Conservation (phyloP, 1,140 invertebrate genomes). For the Drosophila biarmipes region DNA sequence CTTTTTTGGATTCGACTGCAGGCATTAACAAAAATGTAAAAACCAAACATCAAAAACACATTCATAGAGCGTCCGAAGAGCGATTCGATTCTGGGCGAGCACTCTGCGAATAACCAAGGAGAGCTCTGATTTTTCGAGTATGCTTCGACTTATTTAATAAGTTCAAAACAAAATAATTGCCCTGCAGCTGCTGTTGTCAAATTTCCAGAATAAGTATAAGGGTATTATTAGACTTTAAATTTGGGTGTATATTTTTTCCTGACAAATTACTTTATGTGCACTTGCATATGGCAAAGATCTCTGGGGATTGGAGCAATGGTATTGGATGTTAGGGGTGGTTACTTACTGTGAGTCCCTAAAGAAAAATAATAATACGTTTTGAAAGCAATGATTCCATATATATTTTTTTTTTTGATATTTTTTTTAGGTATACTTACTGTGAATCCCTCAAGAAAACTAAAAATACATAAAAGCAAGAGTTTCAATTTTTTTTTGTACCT, state of each 20-base stretch:
- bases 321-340: too few species aligned
- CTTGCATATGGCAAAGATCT: background rate
- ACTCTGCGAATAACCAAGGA: constrained; percentile 17
- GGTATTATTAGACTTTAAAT: constrained; percentile 3
- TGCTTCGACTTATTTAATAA: constrained; percentile 28
- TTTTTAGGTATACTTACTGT: too few species aligned
- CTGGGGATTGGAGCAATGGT: background rate
- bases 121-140: constrained; percentile 6
- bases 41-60: constrained; percentile 21
- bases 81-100: constrained; percentile 41
- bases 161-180: constrained; percentile 29
- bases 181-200: constrained; percentile 9
- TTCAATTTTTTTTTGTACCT: too few species aligned
- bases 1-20: constrained; percentile 40
- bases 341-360: too few species aligned
- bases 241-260: background rate
- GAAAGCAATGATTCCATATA: too few species aligned
- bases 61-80: constrained; percentile 50
- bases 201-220: constrained; percentile 11
- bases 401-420: too few species aligned
- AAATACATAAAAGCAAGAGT: too few species aligned
- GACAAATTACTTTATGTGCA: background rate
- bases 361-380: too few species aligned
- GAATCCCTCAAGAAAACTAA: too few species aligned
- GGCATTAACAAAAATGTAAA: constrained; percentile 39